These are phyloP conservation scores for Maccullochella peelii DNA, from an alignment of 2,113 vertebrate genomes.

Conservation along the genomic window DNA sequence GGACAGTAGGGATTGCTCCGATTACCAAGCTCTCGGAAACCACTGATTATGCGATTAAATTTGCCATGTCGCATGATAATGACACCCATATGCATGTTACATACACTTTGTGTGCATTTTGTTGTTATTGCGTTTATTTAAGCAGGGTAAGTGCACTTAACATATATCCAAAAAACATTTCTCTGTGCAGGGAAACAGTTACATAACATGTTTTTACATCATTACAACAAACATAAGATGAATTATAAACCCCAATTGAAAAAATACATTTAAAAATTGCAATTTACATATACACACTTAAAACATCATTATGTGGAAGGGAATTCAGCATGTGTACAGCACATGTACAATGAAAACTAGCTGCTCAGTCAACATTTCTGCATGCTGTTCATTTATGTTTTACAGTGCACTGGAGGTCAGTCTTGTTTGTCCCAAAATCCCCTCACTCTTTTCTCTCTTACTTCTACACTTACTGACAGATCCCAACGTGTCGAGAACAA, in stretches of 20 bases:
- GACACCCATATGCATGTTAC: background rate
- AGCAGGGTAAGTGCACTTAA: background rate
- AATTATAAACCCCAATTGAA: background rate
- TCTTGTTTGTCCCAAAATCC: background rate
- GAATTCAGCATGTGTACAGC: background rate
- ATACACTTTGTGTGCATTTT: slow-evolving; percentile 6
- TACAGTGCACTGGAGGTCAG: background rate
- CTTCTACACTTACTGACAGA: slow-evolving; percentile 36
- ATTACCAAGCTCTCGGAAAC: slow-evolving; percentile 27
- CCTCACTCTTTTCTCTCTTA: background rate
- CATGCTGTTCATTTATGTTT: background rate
- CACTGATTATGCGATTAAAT: slow-evolving; percentile 35
- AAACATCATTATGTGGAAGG: background rate
- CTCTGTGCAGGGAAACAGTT: background rate
- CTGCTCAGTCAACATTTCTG: background rate
- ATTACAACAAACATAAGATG: background rate
- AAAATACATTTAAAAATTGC: background rate
- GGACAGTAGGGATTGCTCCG: slow-evolving; percentile 11
- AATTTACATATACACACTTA: background rate
- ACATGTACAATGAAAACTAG: background rate
- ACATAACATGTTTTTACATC: background rate
- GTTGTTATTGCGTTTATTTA: background rate
- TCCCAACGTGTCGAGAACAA: slow-evolving; percentile 32
- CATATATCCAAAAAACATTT: background rate
- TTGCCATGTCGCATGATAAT: slow-evolving; percentile 14